Conservation (phyloP, 2,888 invertebrate genomes). For the Nephrocerus scutellatus region DNA sequence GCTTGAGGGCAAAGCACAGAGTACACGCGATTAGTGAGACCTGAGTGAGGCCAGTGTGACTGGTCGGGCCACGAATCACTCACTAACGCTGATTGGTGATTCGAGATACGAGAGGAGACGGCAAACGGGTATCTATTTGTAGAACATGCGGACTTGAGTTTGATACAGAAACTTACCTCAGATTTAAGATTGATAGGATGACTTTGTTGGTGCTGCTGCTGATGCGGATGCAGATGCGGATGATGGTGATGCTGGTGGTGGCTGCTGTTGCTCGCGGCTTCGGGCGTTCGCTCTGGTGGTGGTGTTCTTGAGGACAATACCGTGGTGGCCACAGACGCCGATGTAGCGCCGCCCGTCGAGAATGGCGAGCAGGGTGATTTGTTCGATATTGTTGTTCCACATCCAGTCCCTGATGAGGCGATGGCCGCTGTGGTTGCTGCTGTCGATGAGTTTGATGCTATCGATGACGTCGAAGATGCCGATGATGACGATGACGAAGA, state of each 20-base stretch:
- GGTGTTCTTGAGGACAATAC: constrained; percentile 19
- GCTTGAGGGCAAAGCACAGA: no score
- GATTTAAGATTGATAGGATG: constrained; percentile 34
- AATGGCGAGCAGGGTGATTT: neutral
- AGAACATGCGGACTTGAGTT: constrained; percentile 4
- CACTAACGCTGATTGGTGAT: neutral
- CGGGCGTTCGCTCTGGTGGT: constrained; percentile 14
- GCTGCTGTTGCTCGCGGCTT: constrained; percentile 20
- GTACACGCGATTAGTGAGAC: neutral
- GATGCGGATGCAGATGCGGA: constrained; percentile 19
- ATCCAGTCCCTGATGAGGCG: constrained; percentile 17
- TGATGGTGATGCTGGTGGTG: constrained; percentile 19
- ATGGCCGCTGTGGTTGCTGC: constrained; percentile 19
- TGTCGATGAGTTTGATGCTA: constrained; percentile 20
- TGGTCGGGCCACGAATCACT: neutral
- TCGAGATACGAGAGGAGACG: no score
- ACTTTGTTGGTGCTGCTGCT: constrained; percentile 21
- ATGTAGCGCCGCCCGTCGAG: neutral
- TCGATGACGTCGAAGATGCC: constrained; percentile 18
- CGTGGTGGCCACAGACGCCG: constrained; percentile 9
- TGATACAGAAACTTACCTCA: constrained; percentile 34
- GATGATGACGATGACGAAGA: constrained; percentile 25
- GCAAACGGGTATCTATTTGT: no score
- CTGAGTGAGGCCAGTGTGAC: neutral
- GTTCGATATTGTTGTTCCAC: constrained; percentile 14